Base-by-base conservation (phyloP, 2,113 vertebrate species). In the Cheirogaleus medius region DNA sequence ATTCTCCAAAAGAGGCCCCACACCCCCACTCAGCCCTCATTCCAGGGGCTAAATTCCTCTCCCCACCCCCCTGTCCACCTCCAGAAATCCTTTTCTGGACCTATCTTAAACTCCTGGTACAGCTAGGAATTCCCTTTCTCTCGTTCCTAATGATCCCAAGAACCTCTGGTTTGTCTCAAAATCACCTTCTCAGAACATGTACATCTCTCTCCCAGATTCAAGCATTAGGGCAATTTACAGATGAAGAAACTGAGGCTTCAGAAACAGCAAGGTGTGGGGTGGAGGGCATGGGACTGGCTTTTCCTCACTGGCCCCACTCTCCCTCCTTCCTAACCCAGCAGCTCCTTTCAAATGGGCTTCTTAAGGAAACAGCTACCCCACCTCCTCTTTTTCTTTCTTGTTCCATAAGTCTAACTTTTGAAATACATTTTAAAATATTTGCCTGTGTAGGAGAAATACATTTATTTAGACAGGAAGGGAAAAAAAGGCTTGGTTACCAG, bases 381-480 rank as follows among this genome's bases (percentile, higher is more conserved):
- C 77, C 66, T 47, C 71, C 87, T 95, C 93, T 80, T 92, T 87
- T 97, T 82, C 47, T 52, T 95, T 78, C 90, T 95, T 97, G 95
- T 97, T 92, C 96, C 96, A 97, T 83, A 93, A 97, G 94, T 91
- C 87, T 93, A 92, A 90, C 91, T 97, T 95, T 93, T 97, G 93
- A 94, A 97, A 97, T 86, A 87, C 85, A 94, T 90, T 97, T 96
- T 94, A 88, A 96, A 98, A 93, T 97, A 95, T 96, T 97, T 98
- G 96, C 95, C 96, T 97, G 97, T 97, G 98, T 97, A 97, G 97
- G 97, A 98, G 95, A 97, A 97, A 95, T 96, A 76, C 95, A 97
- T 97, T 96, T 98, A 97, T 95, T 97, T 97, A 96, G 93, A 98
- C 95, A 97, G 96, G 95, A 97, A 97, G 80, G 44, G 77, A 20